Percentiles rank a stretch among this genome's conserved stretches.
These are phyloP conservation scores for Microvelia longipes DNA, from an alignment of 1,140 invertebrate genomes.

Conservation along the genomic window DNA sequence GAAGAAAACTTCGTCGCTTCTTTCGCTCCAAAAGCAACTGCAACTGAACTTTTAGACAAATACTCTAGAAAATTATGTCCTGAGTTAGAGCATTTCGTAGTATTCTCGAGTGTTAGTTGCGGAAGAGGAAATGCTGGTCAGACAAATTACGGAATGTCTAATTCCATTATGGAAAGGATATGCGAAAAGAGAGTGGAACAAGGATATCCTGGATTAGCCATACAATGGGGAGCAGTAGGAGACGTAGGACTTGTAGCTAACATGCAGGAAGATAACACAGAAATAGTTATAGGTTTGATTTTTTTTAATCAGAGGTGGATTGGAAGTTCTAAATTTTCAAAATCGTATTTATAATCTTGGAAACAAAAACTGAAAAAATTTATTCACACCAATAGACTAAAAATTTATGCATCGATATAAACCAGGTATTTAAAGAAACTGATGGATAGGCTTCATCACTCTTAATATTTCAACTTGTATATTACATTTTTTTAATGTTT, in stretches of 20 bases:
- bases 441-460: too few relatives aligned
- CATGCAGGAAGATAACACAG: conserved; percentile 61
- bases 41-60: conserved; percentile 43
- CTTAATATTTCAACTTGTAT: too few relatives aligned
- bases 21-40: conserved; percentile 41
- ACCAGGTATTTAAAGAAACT: too few relatives aligned
- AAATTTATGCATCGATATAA: too few relatives aligned
- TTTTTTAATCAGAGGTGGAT: too few relatives aligned
- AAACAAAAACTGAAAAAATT: too few relatives aligned
- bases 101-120: conserved; percentile 78
- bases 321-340: too few relatives aligned
- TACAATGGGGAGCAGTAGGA: conserved; percentile 55
- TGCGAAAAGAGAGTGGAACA: conserved; percentile 41
- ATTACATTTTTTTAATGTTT: too few relatives aligned
- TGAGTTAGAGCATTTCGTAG: conserved; percentile 42
- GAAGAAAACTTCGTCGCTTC: conserved; percentile 38
- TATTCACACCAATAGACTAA: too few relatives aligned
- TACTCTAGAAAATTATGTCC: conserved; percentile 39
- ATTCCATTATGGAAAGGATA: conserved; percentile 56
- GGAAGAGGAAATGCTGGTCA: conserved; percentile 79
- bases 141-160: conserved; percentile 68
- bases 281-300: conserved; percentile 40
- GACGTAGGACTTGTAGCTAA: conserved; percentile 60
- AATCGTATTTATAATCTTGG: too few relatives aligned
- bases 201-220: conserved; percentile 45